Evolutionary conservation across 1,140 invertebrate species (phyloP).

Genomic region (Gyrodactylus salaris): DNA sequence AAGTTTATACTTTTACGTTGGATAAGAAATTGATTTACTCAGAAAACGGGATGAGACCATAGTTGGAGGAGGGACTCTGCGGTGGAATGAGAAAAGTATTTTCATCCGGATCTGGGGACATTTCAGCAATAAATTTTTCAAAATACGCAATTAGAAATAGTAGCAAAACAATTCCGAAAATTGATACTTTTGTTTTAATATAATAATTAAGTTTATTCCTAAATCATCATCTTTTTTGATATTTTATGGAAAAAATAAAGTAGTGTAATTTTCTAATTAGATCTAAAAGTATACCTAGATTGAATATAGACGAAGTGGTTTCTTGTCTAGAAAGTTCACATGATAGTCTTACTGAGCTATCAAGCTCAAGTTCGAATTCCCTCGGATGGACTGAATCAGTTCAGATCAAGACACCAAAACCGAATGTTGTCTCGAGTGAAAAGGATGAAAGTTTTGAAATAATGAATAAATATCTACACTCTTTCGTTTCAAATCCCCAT

Average conservation of each 20-base stretch:
- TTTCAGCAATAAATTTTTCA: background rate
- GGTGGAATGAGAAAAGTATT: background rate
- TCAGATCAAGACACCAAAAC: background rate
- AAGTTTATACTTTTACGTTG: background rate
- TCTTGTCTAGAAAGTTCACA: no score
- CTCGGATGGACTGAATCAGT: background rate
- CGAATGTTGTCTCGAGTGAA: background rate
- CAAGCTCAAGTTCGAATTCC: background rate
- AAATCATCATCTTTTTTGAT: background rate
- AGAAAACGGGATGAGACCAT: background rate
- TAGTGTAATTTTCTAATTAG: no score
- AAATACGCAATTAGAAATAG: no score
- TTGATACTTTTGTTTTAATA: background rate
- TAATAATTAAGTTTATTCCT: background rate
- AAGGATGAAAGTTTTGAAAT: background rate
- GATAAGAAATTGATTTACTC: background rate
- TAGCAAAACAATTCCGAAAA: no score
- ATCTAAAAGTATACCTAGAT: no score
- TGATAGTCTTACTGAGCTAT: no score
- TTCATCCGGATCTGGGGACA: background rate
- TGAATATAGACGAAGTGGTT: no score
- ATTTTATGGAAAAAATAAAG: no score
- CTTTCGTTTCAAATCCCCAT: background rate
- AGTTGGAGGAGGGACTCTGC: background rate
- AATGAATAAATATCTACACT: background rate